phyloP scores from a whole-genome alignment of 1,140 invertebrate species.

The Heterodera schachtii region DNA sequence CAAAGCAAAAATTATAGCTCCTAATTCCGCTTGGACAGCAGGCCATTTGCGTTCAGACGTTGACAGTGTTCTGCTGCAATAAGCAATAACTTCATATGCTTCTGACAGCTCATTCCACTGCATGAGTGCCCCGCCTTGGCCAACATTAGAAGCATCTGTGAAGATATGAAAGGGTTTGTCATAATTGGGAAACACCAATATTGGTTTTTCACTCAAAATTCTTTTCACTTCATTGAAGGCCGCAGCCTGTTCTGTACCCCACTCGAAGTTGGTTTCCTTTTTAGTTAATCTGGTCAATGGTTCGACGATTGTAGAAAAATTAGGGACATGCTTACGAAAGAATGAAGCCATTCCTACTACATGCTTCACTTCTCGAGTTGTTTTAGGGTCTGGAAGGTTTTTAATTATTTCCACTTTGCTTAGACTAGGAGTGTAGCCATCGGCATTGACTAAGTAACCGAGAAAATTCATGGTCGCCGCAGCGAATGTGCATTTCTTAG shows the following conservation, averaged over 20 bases:
- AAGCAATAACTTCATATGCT: neutral
- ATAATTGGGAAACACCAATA: conserved; percentile 4
- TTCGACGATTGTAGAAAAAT: neutral
- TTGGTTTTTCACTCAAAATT: neutral
- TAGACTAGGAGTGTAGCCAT: neutral
- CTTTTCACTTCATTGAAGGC: conserved; percentile 16
- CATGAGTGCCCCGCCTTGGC: conserved; percentile 8
- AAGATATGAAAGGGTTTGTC: conserved; percentile 12
- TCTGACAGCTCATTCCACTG: neutral
- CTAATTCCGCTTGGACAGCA: neutral
- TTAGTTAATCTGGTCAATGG: conserved; percentile 17
- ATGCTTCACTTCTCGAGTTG: neutral
- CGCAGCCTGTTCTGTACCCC: neutral
- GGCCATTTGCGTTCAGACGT: neutral
- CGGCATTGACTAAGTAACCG: neutral
- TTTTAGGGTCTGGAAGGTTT: conserved; percentile 9
- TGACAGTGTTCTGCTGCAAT: conserved; percentile 8
- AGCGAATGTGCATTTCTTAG: too few species aligned
- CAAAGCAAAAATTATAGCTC: neutral
- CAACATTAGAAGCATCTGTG: conserved; percentile 1
- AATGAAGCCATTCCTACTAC: conserved; percentile 25
- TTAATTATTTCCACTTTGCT: conserved; percentile 6
- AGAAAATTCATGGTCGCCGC: neutral
- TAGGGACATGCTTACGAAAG: conserved; percentile 16
- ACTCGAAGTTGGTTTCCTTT: neutral